phyloP scores from a whole-genome alignment of 2,797 vertebrate genomes.

The Poeciliopsis turneri region DNA sequence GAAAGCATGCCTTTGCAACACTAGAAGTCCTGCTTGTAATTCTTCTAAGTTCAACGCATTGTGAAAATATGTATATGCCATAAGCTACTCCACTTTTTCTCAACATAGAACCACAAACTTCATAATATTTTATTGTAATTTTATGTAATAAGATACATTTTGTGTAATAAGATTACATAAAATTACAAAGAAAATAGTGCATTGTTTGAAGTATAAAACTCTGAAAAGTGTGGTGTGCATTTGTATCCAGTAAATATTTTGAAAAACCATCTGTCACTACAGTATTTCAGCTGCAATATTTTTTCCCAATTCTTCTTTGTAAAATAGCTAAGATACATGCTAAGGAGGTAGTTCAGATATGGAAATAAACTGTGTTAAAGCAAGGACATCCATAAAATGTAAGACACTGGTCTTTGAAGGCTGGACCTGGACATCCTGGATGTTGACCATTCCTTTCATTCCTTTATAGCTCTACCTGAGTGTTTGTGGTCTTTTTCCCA shows the following conservation, averaged over 20 bases:
- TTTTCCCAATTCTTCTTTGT: not conserved
- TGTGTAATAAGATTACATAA: too few species aligned
- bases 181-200: not conserved
- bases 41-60: not conserved
- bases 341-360: not conserved
- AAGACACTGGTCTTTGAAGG: too few species aligned
- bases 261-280: not conserved
- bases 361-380: not conserved
- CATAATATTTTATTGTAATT: not conserved
- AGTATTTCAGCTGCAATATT: not conserved
- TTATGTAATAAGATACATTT: too few species aligned
- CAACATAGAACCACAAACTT: not conserved
- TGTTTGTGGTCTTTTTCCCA: not conserved
- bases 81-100: not conserved
- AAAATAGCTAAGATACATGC: not conserved
- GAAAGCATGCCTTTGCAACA: constrained; percentile 19
- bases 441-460: not conserved
- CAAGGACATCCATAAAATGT: not conserved
- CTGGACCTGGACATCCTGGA: not conserved
- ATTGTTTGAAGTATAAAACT: not conserved
- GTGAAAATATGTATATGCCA: not conserved
- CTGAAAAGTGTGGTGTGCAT: not conserved
- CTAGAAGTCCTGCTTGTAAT: constrained; percentile 20
- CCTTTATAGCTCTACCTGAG: not conserved
- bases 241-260: not conserved